These are phyloP conservation scores for Sarotherodon lohbergeri DNA, from an alignment of 2,113 vertebrate species.

Conservation along the genomic window DNA sequence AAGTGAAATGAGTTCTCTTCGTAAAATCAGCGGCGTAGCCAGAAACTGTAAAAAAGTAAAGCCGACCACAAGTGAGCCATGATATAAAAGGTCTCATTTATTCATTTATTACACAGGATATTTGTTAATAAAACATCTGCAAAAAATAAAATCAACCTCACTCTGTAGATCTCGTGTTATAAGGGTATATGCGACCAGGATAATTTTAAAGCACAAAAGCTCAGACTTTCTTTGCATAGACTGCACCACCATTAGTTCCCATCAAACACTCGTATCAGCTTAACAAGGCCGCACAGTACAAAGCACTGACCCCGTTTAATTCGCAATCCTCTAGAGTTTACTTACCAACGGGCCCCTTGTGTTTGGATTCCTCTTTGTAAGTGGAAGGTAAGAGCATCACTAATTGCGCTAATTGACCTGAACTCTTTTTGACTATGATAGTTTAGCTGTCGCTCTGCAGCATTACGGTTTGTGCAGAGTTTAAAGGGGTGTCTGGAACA, in stretches of 20 bases:
- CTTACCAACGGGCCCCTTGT: conserved; percentile 35
- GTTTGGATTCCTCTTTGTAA: conserved; percentile 28
- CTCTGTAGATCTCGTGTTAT: conserved; percentile 40
- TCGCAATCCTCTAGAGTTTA: conserved; percentile 40
- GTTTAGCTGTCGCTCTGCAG: conserved; percentile 23
- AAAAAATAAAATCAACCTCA: conserved; percentile 66
- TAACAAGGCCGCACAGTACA: conserved; percentile 12
- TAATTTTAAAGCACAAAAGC: conserved; percentile 47
- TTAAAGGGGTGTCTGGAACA: conserved; percentile 16
- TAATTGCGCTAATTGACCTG: conserved; percentile 50
- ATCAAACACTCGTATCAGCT: conserved; percentile 12
- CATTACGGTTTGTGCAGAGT: conserved; percentile 6
- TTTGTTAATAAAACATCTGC: conserved; percentile 74
- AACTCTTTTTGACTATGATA: conserved; percentile 31
- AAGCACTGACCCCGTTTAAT: conserved; percentile 44
- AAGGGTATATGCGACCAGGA: conserved; percentile 38
- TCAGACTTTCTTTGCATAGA: conserved; percentile 66
- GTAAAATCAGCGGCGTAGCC: background rate
- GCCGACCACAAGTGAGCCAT: background rate
- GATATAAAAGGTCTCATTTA: conserved; percentile 69
- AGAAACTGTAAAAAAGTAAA: background rate
- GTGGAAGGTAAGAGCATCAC: conserved; percentile 43
- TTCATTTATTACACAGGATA: conserved; percentile 63
- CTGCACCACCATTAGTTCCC: conserved; percentile 33
- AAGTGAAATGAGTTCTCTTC: background rate